phyloP scores from a whole-genome alignment of 37 sponge, comb jelly and placozoan species.

The Halichondria panicea region DNA sequence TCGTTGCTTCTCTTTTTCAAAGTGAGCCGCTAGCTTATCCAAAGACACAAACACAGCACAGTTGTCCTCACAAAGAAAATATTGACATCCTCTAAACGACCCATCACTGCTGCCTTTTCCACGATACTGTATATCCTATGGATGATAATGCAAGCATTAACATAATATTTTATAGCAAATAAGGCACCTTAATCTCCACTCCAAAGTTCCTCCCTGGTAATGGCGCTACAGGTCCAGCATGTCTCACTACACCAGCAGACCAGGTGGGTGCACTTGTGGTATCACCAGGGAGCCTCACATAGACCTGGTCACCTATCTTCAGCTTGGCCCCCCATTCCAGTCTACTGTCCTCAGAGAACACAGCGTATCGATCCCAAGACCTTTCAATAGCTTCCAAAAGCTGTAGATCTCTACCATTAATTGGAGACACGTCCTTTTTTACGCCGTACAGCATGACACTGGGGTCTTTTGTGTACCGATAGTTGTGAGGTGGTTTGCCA shows the following conservation, averaged over 20 bases:
- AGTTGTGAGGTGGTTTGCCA: constrained; percentile 16
- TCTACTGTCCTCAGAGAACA: not conserved
- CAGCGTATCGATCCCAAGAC: not conserved
- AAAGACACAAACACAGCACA: constrained; percentile 48
- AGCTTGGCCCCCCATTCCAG: constrained; percentile 30
- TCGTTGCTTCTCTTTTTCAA: too few relatives aligned
- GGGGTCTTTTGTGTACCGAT: not conserved
- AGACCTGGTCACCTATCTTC: constrained; percentile 27
- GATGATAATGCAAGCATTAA: not conserved
- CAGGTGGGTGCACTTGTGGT: too few relatives aligned
- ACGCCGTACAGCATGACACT: not conserved
- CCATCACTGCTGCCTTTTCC: constrained; percentile 44
- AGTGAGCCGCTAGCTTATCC: constrained; percentile 5
- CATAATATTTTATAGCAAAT: too few relatives aligned
- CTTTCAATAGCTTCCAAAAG: constrained; percentile 32
- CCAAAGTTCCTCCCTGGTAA: constrained; percentile 34
- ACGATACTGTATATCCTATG: constrained; percentile 11
- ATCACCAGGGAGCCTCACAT: constrained; percentile 6
- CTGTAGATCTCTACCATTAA: constrained; percentile 15
- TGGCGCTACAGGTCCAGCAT: constrained; percentile 8
- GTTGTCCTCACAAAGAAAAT: constrained; percentile 50
- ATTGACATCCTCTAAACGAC: constrained; percentile 14
- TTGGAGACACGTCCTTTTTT: constrained; percentile 12
- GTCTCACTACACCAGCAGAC: not conserved
- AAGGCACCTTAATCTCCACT: constrained; percentile 46